A percentile compares a stretch with the other conserved stretches of the same genome.
These are phyloP conservation scores for Parasteatoda lunata DNA, from an alignment of 2,888 invertebrate genomes.

Conservation along the genomic window DNA sequence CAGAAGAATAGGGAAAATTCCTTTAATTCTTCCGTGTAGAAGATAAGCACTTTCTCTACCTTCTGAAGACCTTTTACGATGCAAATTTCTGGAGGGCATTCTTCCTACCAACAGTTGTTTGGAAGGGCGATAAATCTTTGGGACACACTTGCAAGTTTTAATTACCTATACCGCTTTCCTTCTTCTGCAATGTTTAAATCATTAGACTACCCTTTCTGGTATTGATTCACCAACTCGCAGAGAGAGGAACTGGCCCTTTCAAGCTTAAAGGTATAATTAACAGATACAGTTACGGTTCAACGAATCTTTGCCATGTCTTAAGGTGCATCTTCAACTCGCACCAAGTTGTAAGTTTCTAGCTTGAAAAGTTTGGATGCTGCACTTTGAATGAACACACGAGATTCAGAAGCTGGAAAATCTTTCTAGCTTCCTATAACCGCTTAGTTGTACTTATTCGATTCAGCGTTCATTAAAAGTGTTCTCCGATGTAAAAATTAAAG, in stretches of 20 bases:
- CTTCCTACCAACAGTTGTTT: background rate
- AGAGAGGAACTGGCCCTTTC: background rate
- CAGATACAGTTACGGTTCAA: conserved; percentile 39
- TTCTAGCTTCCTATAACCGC: no score
- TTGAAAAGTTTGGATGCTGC: no score
- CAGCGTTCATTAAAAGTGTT: no score
- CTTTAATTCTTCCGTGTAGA: conserved; percentile 11
- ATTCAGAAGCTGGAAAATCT: no score
- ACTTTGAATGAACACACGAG: no score
- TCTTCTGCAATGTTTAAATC: conserved; percentile 55
- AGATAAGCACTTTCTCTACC: conserved; percentile 9
- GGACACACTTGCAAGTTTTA: conserved; percentile 53
- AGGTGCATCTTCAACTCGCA: conserved; percentile 32
- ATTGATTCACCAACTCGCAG: conserved; percentile 32
- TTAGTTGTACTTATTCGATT: no score
- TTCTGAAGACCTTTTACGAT: conserved; percentile 5
- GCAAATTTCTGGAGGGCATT: conserved; percentile 19
- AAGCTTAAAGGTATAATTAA: conserved; percentile 37
- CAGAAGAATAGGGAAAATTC: background rate
- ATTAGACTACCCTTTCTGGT: conserved; percentile 42
- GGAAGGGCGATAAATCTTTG: conserved; percentile 38
- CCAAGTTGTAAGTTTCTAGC: conserved; percentile 3
- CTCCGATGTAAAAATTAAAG: no score
- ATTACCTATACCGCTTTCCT: conserved; percentile 23
- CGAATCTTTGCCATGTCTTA: conserved; percentile 31